These are phyloP conservation scores for Tetrao urogallus DNA, from an alignment of 2,113 vertebrate species.

Conservation along the genomic window DNA sequence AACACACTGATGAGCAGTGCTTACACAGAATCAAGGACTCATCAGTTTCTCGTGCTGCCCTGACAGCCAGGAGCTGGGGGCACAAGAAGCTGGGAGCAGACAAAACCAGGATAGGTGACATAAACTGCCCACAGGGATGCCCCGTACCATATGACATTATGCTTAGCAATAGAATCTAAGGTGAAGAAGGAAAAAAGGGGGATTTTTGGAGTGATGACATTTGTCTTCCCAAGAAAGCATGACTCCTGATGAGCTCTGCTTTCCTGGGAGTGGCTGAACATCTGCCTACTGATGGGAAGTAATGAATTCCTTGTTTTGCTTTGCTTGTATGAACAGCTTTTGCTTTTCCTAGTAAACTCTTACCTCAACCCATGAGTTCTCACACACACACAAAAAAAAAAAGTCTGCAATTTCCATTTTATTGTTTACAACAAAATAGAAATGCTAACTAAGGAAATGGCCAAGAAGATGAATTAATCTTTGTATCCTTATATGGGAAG, in stretches of 20 bases:
- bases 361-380: neutral
- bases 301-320: neutral
- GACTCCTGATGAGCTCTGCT: neutral
- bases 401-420: neutral
- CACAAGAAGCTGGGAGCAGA: neutral
- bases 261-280: neutral
- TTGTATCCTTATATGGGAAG: neutral
- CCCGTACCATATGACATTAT: neutral
- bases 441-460: neutral
- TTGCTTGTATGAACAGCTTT: neutral
- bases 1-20: neutral
- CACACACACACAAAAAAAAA: neutral
- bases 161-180: neutral
- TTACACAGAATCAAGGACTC: neutral
- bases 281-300: neutral
- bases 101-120: neutral
- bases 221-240: neutral
- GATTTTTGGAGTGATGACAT: neutral
- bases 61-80: neutral
- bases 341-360: neutral
- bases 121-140: neutral
- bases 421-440: neutral
- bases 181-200: neutral
- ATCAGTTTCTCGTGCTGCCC: neutral
- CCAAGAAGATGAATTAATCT: neutral